Conservation (phyloP, 2,113 vertebrate species). For the Platysteira castanea region DNA sequence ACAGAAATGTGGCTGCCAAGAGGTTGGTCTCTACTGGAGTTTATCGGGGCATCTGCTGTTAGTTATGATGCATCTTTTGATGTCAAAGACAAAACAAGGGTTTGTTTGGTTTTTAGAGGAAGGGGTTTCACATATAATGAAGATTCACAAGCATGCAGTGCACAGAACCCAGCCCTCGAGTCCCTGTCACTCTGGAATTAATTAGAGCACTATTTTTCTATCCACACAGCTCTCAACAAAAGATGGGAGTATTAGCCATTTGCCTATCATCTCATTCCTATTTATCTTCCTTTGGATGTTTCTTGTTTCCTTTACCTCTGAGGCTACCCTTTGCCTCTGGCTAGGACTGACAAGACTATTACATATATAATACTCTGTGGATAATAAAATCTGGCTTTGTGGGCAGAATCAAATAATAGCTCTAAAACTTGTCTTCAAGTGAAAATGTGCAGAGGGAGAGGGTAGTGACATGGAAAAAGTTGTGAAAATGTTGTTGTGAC, state of each 20-base stretch:
- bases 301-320: slow-evolving; percentile 33
- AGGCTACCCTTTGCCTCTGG: slow-evolving; percentile 16
- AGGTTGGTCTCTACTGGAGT: background rate
- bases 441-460: slow-evolving; percentile 23
- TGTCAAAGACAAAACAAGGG: slow-evolving; percentile 35
- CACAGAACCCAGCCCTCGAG: background rate
- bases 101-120: slow-evolving; percentile 31
- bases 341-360: slow-evolving; percentile 31
- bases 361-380: background rate
- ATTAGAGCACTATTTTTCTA: background rate
- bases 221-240: background rate
- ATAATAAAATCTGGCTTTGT: slow-evolving; percentile 45
- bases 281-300: slow-evolving; percentile 31
- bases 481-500: slow-evolving; percentile 46
- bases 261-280: background rate
- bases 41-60: slow-evolving; percentile 13
- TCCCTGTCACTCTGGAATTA: slow-evolving; percentile 30
- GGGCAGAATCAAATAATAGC: slow-evolving; percentile 16
- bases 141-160: slow-evolving; percentile 2
- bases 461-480: slow-evolving; percentile 32
- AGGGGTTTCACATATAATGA: background rate
- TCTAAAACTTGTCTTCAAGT: slow-evolving; percentile 37
- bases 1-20: slow-evolving; percentile 1
- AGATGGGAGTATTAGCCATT: slow-evolving; percentile 8
- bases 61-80: slow-evolving; percentile 36